These are phyloP conservation scores for Buathra laborator DNA, from an alignment of 2,888 invertebrate species.

Conservation along the genomic window DNA sequence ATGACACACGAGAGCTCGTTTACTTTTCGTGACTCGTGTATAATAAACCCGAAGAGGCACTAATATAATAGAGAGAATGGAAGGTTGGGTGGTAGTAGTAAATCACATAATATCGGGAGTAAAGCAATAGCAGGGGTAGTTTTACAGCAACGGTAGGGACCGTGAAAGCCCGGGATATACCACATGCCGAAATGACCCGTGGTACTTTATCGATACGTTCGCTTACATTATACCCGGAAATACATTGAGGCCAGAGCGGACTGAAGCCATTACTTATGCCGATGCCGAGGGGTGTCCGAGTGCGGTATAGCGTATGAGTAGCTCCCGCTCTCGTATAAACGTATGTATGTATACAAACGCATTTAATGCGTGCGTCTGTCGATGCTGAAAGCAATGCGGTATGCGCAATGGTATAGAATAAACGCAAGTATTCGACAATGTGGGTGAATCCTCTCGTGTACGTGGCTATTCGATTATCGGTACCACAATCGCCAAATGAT, in stretches of 20 bases:
- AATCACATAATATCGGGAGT: slow-evolving; percentile 30
- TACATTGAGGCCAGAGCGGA: slow-evolving; percentile 63
- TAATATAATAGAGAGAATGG: slow-evolving; percentile 14
- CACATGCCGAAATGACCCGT: slow-evolving; percentile 65
- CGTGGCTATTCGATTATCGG: slow-evolving; percentile 76
- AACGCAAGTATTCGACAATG: slow-evolving; percentile 69
- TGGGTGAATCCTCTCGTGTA: slow-evolving; percentile 68
- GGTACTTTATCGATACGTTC: slow-evolving; percentile 73
- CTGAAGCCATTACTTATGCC: slow-evolving; percentile 69
- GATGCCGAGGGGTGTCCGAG: slow-evolving; percentile 56
- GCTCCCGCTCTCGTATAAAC: slow-evolving; percentile 42
- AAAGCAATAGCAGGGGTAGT: neutral
- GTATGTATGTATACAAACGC: slow-evolving; percentile 41
- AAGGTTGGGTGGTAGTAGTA: slow-evolving; percentile 13
- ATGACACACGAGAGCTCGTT: slow-evolving; percentile 6
- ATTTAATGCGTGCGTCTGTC: slow-evolving; percentile 56
- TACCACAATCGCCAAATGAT: slow-evolving; percentile 77
- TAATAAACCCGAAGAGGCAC: neutral
- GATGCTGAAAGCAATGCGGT: slow-evolving; percentile 49
- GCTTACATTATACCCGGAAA: slow-evolving; percentile 75
- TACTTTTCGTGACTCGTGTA: slow-evolving; percentile 1
- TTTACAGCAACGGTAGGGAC: slow-evolving; percentile 15
- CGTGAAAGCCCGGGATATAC: slow-evolving; percentile 39
- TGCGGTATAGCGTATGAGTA: slow-evolving; percentile 58
- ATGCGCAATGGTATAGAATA: slow-evolving; percentile 48